Evolutionary conservation across 2,797 vertebrate species (phyloP), one percentile per base, ranked within the genome.

Genomic region (Austrolebias charrua): DNA sequence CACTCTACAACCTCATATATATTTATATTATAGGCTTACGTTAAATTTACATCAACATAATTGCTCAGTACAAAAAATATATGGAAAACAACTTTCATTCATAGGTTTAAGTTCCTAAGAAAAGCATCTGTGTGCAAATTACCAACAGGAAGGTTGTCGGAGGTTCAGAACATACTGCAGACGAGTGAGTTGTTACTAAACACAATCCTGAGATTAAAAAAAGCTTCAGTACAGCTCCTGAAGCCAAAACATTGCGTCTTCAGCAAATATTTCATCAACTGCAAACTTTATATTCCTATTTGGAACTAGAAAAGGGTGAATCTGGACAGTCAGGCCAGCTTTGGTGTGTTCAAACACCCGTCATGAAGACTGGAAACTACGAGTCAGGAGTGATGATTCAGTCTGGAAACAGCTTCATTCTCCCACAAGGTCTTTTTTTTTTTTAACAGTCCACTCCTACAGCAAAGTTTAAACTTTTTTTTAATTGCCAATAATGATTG

Each of bases 171-270:
- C 43, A 54, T 73, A 80, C 60, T 80, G 73, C 51, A 57, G 79
- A 87, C 80, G 74, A 73, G 38, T 50, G 53, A 35, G 68, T 78
- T 63, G 69, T 73, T 70, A 48, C 49, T 73, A 12, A 87, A 79
- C 64, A 46, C 47, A 87, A 88, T 82, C 90, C 90, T 90, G 89
- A 91, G 87, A 75, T 78, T 80, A 86, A 81, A 57, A 50, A 82
- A 16, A 78, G 64, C 31, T 59, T 62, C 44, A 18, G 60, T 19
- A 12, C 28, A 51, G 52, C 58, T 46, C 13, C 3, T 40, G 2
- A 29, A 52, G 59, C 14, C 46, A 35, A 62, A 60, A 55, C 38
- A 16, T 2, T 15, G 4, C 2, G 4, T 28, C 12, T 49, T 49
- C 19, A 28, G 14, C 5, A 20, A 3, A 48, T 20, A 20, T 20